Evolutionary conservation across 2,797 vertebrate species (phyloP).

Genomic region (Limnodromus scolopaceus): DNA sequence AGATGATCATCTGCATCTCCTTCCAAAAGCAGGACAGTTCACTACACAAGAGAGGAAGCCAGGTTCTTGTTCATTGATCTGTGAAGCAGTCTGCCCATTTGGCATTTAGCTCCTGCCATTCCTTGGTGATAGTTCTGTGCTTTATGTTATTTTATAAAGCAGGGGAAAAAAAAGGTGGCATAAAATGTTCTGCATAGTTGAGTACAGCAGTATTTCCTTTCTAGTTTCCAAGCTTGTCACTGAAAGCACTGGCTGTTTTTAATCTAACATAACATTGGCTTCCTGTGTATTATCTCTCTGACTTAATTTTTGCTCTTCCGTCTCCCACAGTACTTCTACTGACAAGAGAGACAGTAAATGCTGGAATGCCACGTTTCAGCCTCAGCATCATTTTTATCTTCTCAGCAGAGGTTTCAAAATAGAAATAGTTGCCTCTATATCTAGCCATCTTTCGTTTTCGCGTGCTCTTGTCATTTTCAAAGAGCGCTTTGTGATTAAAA

Average conservation of each 20-base stretch:
- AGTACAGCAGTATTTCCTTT: constrained; percentile 16
- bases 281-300: constrained; percentile 52
- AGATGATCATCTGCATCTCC: background rate
- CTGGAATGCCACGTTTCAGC: background rate
- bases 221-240: constrained; percentile 14
- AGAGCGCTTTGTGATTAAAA: constrained; percentile 39
- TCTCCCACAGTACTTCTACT: background rate
- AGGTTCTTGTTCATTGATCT: background rate
- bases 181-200: background rate
- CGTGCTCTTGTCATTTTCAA: constrained; percentile 13
- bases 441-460: background rate
- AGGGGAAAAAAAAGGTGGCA: background rate
- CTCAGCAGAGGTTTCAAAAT: constrained; percentile 35
- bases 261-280: constrained; percentile 36
- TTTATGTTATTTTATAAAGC: background rate
- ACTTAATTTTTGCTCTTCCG: constrained; percentile 29
- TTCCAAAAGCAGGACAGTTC: background rate
- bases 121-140: background rate
- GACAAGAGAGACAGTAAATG: constrained; percentile 29
- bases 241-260: constrained; percentile 40
- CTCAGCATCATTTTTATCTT: constrained; percentile 20
- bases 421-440: constrained; percentile 13
- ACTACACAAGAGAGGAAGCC: background rate
- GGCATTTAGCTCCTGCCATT: background rate
- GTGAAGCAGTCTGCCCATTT: background rate